Evolutionary conservation across 2,113 vertebrate genomes (phyloP).

Genomic region (Larimichthys polyactis): DNA sequence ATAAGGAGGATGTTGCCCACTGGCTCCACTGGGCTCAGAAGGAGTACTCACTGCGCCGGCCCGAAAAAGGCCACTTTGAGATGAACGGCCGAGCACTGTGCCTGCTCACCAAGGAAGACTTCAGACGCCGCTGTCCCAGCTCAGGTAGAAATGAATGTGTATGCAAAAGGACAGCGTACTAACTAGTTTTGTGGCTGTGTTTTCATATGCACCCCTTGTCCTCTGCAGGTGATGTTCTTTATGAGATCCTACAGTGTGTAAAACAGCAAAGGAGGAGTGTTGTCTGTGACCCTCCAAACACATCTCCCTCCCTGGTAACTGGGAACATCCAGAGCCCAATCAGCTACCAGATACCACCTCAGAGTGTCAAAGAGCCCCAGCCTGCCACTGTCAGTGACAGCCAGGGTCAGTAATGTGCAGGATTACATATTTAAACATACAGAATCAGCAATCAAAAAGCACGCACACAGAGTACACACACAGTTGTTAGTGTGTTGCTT

Average conservation of each 20-base stretch:
- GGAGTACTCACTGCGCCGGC: slow-evolving; percentile 87
- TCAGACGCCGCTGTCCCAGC: slow-evolving; percentile 89
- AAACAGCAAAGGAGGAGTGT: slow-evolving; percentile 87
- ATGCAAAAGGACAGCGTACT: neutral
- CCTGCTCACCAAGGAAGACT: slow-evolving; percentile 95
- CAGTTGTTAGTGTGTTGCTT: neutral
- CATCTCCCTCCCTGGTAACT: slow-evolving; percentile 10
- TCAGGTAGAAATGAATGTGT: slow-evolving; percentile 84
- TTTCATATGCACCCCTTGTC: neutral
- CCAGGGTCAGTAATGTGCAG: slow-evolving; percentile 32
- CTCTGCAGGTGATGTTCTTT: slow-evolving; percentile 90
- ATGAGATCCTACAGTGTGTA: slow-evolving; percentile 92
- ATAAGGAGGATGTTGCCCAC: slow-evolving; percentile 91
- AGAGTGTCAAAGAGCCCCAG: slow-evolving; percentile 18
- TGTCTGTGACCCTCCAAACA: slow-evolving; percentile 54
- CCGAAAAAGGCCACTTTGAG: slow-evolving; percentile 84
- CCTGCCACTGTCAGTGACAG: slow-evolving; percentile 11
- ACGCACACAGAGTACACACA: neutral
- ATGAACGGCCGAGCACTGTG: slow-evolving; percentile 95
- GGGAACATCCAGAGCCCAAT: slow-evolving; percentile 50
- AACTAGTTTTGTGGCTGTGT: neutral
- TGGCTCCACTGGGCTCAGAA: slow-evolving; percentile 94
- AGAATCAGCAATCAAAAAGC: neutral
- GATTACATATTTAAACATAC: neutral
- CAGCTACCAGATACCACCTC: slow-evolving; percentile 47